These are phyloP conservation scores for Akabosia matsudoensis DNA, from an alignment of 1,140 invertebrate species.

Conservation along the genomic window DNA sequence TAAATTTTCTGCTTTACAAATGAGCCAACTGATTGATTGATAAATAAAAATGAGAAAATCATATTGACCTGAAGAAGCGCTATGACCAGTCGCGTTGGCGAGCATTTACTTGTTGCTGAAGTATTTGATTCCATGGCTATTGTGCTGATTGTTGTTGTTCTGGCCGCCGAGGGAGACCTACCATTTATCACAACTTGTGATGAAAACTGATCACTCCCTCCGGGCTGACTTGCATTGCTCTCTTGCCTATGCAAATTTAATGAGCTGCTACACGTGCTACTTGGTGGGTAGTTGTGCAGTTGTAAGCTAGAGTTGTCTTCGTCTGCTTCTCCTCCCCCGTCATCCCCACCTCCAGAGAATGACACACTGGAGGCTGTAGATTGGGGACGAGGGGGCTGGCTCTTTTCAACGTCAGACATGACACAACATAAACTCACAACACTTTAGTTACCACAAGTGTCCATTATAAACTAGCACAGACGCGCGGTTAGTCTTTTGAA, in stretches of 20 bases:
- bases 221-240: neutral
- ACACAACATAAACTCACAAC: too few relatives aligned
- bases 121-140: slow-evolving; percentile 40
- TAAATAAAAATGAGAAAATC: neutral
- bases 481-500: too few relatives aligned
- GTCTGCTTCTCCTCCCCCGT: neutral
- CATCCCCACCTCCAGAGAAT: neutral
- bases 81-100: slow-evolving; percentile 36
- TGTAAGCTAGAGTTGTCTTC: slow-evolving; percentile 9
- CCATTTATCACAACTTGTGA: neutral
- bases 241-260: neutral
- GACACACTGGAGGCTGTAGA: slow-evolving; percentile 17
- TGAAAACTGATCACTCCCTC: neutral
- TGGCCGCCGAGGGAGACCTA: neutral
- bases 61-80: slow-evolving; percentile 40
- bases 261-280: neutral
- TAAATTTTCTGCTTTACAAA: too few relatives aligned
- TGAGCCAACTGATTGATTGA: slow-evolving; percentile 1
- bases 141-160: slow-evolving; percentile 39
- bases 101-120: neutral
- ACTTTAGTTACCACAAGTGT: too few relatives aligned
- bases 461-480: too few relatives aligned
- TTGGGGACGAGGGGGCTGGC: neutral
- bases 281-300: neutral
- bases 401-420: neutral